A percentile compares a stretch with the other conserved stretches of the same genome.
phyloP scores from a whole-genome alignment of 2,888 invertebrate species.

The Chaetogeoica ovagalla region DNA sequence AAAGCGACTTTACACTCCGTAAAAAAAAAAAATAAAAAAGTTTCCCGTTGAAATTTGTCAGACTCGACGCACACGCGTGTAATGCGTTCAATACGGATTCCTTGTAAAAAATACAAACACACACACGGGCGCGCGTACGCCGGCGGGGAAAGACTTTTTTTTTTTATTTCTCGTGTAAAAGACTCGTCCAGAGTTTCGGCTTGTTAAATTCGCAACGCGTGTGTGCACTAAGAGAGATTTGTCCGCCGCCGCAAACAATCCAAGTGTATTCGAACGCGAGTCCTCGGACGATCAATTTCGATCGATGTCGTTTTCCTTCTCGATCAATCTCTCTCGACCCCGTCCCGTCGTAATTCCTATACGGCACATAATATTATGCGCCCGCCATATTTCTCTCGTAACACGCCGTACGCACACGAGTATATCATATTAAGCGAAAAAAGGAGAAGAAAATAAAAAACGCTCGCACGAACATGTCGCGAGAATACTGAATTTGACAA shows the following conservation, averaged over 20 bases:
- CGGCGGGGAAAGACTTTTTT: too few species aligned
- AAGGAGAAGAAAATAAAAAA: too few species aligned
- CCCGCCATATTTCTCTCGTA: too few species aligned
- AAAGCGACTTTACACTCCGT: constrained; percentile 34
- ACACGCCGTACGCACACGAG: too few species aligned
- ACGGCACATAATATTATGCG: not conserved
- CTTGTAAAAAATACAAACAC: not conserved
- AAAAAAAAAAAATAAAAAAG: too few species aligned
- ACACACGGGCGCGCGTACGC: not conserved
- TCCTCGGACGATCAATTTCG: not conserved
- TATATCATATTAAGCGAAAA: too few species aligned
- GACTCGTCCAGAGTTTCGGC: constrained; percentile 4
- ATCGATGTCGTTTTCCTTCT: not conserved
- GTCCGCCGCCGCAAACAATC: too few species aligned
- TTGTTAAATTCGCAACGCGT: too few species aligned
- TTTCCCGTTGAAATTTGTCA: constrained; percentile 38
- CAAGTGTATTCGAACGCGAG: too few species aligned
- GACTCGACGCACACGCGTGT: constrained; percentile 18
- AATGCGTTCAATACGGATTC: constrained; percentile 36
- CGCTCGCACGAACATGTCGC: not conserved
- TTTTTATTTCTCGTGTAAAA: constrained; percentile 6
- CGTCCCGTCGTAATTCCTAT: not conserved
- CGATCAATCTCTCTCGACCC: not conserved
- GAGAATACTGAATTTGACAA: not conserved
- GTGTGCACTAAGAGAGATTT: too few species aligned